These are phyloP conservation scores for Ormyrus labotus DNA, from an alignment of 2,888 invertebrate species.

Conservation along the genomic window DNA sequence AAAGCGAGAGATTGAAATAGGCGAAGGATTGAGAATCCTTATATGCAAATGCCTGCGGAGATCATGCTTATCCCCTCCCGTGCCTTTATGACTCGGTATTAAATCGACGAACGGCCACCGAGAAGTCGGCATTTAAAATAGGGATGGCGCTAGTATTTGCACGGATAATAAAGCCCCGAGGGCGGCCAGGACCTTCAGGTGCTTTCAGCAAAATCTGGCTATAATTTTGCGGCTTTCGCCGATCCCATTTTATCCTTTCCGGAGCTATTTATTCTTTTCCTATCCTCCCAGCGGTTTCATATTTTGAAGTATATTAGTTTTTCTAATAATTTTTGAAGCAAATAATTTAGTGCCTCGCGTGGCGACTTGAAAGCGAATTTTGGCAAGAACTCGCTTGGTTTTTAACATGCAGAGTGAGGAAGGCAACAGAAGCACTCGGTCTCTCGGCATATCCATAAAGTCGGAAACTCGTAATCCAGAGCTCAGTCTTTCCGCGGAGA, in stretches of 20 bases:
- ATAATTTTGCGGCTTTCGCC: constrained; percentile 53
- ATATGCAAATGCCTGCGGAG: constrained; percentile 45
- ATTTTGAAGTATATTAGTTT: no score
- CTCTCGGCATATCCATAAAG: constrained; percentile 44
- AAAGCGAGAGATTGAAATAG: constrained; percentile 32
- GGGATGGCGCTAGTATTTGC: constrained; percentile 31
- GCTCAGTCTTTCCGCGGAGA: not conserved
- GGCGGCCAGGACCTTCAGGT: constrained; percentile 19
- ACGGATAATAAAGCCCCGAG: constrained; percentile 46
- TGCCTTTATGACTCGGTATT: constrained; percentile 50
- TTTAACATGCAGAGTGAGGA: no score
- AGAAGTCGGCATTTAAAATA: constrained; percentile 39
- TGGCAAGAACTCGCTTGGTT: no score
- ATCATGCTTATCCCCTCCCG: constrained; percentile 36
- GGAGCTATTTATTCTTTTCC: no score
- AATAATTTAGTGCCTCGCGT: no score
- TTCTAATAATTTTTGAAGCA: no score
- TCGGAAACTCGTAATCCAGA: constrained; percentile 14
- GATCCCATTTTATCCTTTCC: constrained; percentile 26
- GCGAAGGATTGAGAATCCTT: constrained; percentile 12
- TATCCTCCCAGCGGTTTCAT: no score
- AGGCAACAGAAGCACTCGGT: no score
- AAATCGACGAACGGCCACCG: constrained; percentile 49
- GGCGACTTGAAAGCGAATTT: no score
- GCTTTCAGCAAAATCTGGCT: constrained; percentile 47